Evolutionary conservation across 2,113 vertebrate genomes (phyloP).

Genomic region (Rhea pennata): DNA sequence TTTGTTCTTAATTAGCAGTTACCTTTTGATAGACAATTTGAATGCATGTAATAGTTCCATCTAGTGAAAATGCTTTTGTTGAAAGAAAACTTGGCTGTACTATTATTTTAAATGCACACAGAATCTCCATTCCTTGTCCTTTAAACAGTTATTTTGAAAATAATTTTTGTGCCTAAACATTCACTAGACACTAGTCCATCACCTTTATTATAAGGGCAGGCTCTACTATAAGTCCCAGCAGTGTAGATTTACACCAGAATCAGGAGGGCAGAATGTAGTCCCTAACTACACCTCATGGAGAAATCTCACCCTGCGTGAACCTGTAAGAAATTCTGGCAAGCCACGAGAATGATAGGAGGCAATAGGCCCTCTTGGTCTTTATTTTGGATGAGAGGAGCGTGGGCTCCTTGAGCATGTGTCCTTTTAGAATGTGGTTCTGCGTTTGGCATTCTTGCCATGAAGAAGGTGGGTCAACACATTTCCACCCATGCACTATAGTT

Average conservation of each 20-base stretch:
- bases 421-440: background rate
- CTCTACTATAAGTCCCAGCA: background rate
- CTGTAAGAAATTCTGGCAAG: background rate
- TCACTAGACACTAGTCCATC: background rate
- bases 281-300: background rate
- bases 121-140: background rate
- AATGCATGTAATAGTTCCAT: constrained; percentile 24
- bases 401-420: background rate
- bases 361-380: background rate
- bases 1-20: constrained; percentile 72
- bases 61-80: background rate
- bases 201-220: background rate
- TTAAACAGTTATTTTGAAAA: background rate
- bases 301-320: background rate
- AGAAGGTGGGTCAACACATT: background rate
- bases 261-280: background rate
- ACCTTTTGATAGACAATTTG: constrained; percentile 53
- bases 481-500: background rate
- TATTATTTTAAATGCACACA: background rate
- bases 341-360: background rate
- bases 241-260: background rate
- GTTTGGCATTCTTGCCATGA: fast-evolving
- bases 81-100: background rate
- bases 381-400: background rate
- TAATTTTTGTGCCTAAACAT: background rate